A percentile compares a stretch with the other conserved stretches of the same genome.
These are phyloP conservation scores for Syngnathus typhle DNA, from an alignment of 2,113 vertebrate genomes.

Conservation along the genomic window DNA sequence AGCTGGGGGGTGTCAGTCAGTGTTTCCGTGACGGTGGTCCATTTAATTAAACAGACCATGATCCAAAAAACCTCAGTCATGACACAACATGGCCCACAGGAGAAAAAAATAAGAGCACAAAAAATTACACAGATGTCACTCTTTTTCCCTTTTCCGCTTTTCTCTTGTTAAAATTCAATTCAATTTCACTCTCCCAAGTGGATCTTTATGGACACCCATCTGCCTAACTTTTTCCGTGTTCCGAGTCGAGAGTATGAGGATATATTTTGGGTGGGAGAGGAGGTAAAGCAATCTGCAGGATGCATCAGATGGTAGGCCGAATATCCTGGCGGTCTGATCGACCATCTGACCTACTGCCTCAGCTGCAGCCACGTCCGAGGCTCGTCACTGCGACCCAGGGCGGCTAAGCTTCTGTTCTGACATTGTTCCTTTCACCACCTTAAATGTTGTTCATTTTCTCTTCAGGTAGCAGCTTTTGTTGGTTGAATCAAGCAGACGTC, in stretches of 20 bases:
- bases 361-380: constrained; percentile 34
- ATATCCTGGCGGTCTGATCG: constrained; percentile 46
- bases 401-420: not conserved
- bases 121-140: constrained; percentile 59
- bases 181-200: constrained; percentile 61
- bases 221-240: constrained; percentile 53
- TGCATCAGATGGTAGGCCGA: constrained; percentile 51
- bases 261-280: constrained; percentile 36
- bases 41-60: constrained; percentile 63
- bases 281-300: constrained; percentile 30
- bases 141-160: constrained; percentile 38
- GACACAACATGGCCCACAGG: constrained; percentile 61
- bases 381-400: constrained; percentile 12
- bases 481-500: not conserved
- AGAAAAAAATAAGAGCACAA: constrained; percentile 51
- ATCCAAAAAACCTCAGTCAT: constrained; percentile 58
- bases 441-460: not conserved
- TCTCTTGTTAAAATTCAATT: constrained; percentile 39
- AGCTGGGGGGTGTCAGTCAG: constrained; percentile 1
- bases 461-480: not conserved
- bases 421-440: not conserved
- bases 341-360: constrained; percentile 43
- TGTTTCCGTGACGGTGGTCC: constrained; percentile 8
- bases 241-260: constrained; percentile 33
- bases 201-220: constrained; percentile 59